Percentiles rank a stretch among this genome's conserved stretches.
These are phyloP conservation scores for Exephanes ischioxanthus DNA, from an alignment of 2,888 invertebrate species.

Conservation along the genomic window DNA sequence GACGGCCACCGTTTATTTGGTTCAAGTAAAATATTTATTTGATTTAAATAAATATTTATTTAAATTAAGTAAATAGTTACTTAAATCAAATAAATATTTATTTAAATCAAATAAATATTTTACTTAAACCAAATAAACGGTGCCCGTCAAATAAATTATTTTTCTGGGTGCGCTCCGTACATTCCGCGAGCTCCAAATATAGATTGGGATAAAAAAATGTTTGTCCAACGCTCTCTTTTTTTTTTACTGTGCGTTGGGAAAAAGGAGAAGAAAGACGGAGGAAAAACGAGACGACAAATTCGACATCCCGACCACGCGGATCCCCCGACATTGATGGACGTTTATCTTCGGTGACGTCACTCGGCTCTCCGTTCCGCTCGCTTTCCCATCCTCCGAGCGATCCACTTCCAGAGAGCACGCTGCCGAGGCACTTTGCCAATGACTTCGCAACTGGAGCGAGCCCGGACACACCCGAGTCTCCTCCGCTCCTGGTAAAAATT, in stretches of 20 bases:
- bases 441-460: slow-evolving; percentile 43
- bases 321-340: slow-evolving; percentile 74
- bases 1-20: no score
- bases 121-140: no score
- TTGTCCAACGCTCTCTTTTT: no score
- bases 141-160: no score
- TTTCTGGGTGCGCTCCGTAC: neutral
- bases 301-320: slow-evolving; percentile 13
- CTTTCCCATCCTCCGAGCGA: neutral
- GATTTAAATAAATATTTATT: no score
- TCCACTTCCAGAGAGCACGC: slow-evolving; percentile 24
- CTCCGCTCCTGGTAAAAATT: neutral
- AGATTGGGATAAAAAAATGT: no score
- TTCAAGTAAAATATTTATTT: no score
- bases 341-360: slow-evolving; percentile 68
- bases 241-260: no score
- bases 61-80: no score
- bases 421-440: slow-evolving; percentile 51
- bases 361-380: slow-evolving; percentile 44
- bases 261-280: neutral
- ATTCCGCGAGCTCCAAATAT: neutral
- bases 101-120: no score
- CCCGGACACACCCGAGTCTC: neutral
- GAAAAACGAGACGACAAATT: neutral
- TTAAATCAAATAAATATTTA: no score